These are phyloP conservation scores for Erpornis zantholeuca DNA, from an alignment of 2,113 vertebrate genomes.

Conservation along the genomic window DNA sequence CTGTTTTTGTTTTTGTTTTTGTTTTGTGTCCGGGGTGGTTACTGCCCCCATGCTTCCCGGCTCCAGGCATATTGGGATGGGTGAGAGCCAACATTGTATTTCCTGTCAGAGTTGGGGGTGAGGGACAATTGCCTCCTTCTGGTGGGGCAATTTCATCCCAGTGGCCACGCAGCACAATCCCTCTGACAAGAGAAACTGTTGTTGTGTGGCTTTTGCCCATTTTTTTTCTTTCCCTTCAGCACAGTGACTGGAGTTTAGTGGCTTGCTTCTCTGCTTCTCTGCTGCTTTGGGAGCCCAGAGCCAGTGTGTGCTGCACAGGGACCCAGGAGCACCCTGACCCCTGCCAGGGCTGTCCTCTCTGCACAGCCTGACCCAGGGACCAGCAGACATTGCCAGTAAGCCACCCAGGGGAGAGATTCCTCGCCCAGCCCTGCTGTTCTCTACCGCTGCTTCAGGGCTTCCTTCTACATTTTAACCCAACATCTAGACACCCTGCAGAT, in stretches of 20 bases:
- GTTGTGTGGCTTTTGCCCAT: not conserved
- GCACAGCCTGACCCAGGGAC: not conserved
- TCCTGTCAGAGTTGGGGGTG: fast-evolving
- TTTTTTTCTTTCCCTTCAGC: not conserved
- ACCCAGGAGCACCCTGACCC: not conserved
- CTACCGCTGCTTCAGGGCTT: not conserved
- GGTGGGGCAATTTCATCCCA: fast-evolving
- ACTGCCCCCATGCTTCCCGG: fast-evolving
- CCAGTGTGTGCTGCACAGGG: fast-evolving
- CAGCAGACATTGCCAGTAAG: not conserved
- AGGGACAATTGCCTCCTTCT: not conserved
- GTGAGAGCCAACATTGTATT: fast-evolving
- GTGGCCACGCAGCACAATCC: fast-evolving
- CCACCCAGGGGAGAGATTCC: too few species aligned
- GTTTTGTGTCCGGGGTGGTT: not conserved
- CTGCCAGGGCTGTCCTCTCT: not conserved
- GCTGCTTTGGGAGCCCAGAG: not conserved
- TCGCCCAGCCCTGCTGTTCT: not conserved
- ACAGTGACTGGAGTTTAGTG: not conserved
- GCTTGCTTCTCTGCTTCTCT: not conserved
- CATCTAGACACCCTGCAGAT: not conserved
- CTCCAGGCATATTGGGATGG: fast-evolving
- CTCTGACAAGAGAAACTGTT: not conserved
- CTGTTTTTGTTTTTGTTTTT: not conserved
- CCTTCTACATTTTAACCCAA: too few species aligned